Evolutionary conservation across 2,888 invertebrate species (phyloP).

Genomic region (Branchellion lobata): DNA sequence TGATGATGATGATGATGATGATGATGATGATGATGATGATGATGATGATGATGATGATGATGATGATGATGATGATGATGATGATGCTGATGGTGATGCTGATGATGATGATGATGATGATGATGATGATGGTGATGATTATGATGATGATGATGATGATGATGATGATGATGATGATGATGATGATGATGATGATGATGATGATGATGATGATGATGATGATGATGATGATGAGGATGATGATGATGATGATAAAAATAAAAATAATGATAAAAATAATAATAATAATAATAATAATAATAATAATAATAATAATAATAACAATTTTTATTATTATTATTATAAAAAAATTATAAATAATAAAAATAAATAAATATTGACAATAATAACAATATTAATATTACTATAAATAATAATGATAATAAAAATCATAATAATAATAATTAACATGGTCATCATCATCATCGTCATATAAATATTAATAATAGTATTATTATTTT

Average conservation of each 20-base stretch:
- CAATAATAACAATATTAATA: neutral
- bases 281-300: neutral
- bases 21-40: slow-evolving; percentile 52
- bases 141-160: neutral
- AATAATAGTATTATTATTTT: neutral
- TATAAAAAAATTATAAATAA: neutral
- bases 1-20: slow-evolving; percentile 36
- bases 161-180: slow-evolving; percentile 3
- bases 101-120: neutral
- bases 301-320: no score
- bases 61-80: slow-evolving; percentile 3
- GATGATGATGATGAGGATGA: neutral
- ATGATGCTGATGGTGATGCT: neutral
- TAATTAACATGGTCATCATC: neutral
- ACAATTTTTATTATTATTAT: neutral
- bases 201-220: slow-evolving; percentile 8
- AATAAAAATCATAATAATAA: neutral
- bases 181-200: slow-evolving; percentile 16
- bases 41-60: neutral
- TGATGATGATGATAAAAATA: neutral
- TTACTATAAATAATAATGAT: neutral
- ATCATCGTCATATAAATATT: neutral
- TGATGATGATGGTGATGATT: no score
- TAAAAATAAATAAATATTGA: no score
- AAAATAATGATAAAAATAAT: neutral